A percentile compares a stretch with the other conserved stretches of the same genome.
Evolutionary conservation across 2,113 vertebrate species (phyloP).

Genomic region (Bostrychus sinensis): DNA sequence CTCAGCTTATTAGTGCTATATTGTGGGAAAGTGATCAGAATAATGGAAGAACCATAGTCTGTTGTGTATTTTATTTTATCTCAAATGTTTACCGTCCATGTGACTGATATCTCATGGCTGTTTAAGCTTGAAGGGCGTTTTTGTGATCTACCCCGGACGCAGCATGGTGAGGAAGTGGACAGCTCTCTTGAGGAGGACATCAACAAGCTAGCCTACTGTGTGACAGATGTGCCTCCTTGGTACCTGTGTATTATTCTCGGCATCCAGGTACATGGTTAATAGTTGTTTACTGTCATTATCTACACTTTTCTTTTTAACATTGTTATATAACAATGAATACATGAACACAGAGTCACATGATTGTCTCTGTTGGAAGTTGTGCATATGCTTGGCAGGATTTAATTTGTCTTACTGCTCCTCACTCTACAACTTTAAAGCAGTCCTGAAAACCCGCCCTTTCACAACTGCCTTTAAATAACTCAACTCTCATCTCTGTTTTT

Average conservation of each 20-base stretch:
- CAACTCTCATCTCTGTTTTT: no score
- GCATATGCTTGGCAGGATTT: conserved; percentile 9
- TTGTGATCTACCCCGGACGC: conserved; percentile 59
- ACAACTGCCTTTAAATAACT: no score
- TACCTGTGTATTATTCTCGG: conserved; percentile 93
- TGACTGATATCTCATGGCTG: not conserved
- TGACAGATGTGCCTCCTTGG: conserved; percentile 91
- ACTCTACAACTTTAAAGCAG: no score
- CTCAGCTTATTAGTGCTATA: not conserved
- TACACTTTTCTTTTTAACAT: not conserved
- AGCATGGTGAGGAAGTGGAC: conserved; percentile 35
- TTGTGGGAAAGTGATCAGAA: not conserved
- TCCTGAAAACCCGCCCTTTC: no score
- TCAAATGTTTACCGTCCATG: not conserved
- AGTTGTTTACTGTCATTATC: not conserved
- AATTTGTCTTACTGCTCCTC: no score
- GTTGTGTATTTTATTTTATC: not conserved
- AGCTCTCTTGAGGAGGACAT: conserved; percentile 29
- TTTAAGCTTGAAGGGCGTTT: conserved; percentile 67
- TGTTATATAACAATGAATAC: conserved; percentile 21
- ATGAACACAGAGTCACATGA: conserved; percentile 29
- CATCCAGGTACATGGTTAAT: conserved; percentile 82
- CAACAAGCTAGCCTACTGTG: conserved; percentile 80
- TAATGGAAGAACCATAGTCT: not conserved
- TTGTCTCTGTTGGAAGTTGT: not conserved